phyloP scores from a whole-genome alignment of 2,888 invertebrate species.

The Acheta domesticus region DNA sequence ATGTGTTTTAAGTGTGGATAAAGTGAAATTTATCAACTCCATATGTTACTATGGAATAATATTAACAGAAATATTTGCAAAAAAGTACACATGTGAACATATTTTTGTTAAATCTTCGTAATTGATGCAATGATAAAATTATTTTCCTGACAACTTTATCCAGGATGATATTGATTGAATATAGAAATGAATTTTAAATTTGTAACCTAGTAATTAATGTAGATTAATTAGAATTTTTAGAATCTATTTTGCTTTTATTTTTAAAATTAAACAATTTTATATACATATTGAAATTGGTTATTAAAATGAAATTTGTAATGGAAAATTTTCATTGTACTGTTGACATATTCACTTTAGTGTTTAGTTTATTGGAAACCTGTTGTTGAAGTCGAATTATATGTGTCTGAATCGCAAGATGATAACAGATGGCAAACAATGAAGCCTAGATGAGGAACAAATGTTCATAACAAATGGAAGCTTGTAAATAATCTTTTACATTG shows the following conservation, averaged over 20 bases:
- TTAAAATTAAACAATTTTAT: constrained; percentile 18
- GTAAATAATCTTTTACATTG: too few species aligned
- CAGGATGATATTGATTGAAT: constrained; percentile 18
- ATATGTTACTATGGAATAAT: not conserved
- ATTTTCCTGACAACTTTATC: constrained; percentile 18
- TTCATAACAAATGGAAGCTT: too few species aligned
- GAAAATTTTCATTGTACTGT: constrained; percentile 1
- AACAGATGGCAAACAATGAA: too few species aligned
- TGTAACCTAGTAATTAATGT: not conserved
- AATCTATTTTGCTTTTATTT: constrained; percentile 10
- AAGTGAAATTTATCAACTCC: not conserved
- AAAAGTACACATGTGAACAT: not conserved
- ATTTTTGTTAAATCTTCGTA: constrained; percentile 8
- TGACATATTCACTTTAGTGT: constrained; percentile 9
- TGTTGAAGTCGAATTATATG: too few species aligned
- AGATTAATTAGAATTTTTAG: constrained; percentile 7
- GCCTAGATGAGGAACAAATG: too few species aligned
- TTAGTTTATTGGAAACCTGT: not conserved
- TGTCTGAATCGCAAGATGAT: too few species aligned
- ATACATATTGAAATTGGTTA: not conserved
- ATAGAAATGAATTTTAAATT: constrained; percentile 1
- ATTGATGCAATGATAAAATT: not conserved
- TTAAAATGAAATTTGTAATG: not conserved
- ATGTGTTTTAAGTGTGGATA: not conserved
- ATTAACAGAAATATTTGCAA: not conserved